A percentile compares a stretch with the other conserved stretches of the same genome.
phyloP scores from a whole-genome alignment of 2,797 vertebrate genomes.

The Octomys mimax region DNA sequence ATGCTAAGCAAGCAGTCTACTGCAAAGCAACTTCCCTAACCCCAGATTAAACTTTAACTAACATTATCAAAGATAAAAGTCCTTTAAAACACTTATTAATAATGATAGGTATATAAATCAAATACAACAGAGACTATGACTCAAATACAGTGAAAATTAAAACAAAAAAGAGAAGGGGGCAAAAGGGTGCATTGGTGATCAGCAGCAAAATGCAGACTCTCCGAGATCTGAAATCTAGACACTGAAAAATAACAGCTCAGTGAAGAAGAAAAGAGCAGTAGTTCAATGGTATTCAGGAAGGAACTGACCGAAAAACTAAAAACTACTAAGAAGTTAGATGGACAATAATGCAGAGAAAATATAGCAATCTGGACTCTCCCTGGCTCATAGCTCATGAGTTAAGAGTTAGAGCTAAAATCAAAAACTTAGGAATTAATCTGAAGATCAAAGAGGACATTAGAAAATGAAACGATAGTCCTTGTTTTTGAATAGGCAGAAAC shows the following conservation, averaged over 20 bases:
- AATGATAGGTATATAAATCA: slow-evolving; percentile 6
- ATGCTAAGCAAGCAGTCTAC: neutral
- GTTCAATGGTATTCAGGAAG: neutral
- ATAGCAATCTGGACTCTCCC: neutral
- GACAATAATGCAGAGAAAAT: neutral
- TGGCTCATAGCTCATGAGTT: neutral
- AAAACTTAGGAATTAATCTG: neutral
- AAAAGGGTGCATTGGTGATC: neutral
- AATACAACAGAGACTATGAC: neutral
- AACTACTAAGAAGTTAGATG: neutral
- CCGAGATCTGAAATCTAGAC: neutral
- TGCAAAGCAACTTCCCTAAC: neutral
- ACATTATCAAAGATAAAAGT: neutral
- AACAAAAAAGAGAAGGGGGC: neutral
- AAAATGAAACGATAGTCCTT: neutral
- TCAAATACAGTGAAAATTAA: slow-evolving; percentile 1
- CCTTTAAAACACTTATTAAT: neutral
- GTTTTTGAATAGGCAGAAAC: neutral
- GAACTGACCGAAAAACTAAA: neutral
- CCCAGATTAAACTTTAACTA: slow-evolving; percentile 35
- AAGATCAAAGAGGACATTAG: neutral
- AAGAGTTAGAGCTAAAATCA: neutral
- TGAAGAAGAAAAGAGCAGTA: neutral
- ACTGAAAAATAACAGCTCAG: neutral
- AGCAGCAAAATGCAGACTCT: neutral